These are phyloP conservation scores for Macrophya alboannulata DNA, from an alignment of 2,888 invertebrate genomes.

Conservation along the genomic window DNA sequence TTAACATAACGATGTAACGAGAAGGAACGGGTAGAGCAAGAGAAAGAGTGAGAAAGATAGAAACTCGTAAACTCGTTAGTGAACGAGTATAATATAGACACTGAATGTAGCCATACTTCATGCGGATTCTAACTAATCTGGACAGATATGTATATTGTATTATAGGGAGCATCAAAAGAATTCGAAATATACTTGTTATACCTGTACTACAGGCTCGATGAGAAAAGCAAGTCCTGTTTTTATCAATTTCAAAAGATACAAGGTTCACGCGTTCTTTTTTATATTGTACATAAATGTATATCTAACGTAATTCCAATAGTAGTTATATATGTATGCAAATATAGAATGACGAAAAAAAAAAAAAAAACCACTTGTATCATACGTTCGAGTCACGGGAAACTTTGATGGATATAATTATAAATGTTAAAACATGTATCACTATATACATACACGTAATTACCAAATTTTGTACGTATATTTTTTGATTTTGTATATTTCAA, in stretches of 20 bases:
- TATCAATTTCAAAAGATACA: neutral
- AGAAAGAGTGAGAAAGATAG: neutral
- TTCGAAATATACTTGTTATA: conserved; percentile 8
- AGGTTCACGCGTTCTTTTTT: neutral
- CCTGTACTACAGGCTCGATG: neutral
- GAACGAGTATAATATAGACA: neutral
- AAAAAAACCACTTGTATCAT: neutral
- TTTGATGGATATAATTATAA: neutral
- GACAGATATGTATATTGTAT: neutral
- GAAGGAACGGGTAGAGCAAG: neutral
- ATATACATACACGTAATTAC: neutral
- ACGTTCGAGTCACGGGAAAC: too few species aligned
- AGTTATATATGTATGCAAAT: neutral
- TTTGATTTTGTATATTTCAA: neutral
- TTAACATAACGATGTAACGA: conserved; percentile 11
- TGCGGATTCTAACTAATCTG: conserved; percentile 30
- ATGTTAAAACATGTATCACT: neutral
- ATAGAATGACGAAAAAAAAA: neutral
- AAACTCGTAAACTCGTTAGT: conserved; percentile 28
- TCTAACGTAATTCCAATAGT: neutral
- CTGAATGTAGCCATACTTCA: conserved; percentile 11
- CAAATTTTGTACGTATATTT: neutral
- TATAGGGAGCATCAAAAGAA: conserved; percentile 15
- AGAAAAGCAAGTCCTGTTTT: neutral
- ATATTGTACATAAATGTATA: too few species aligned